Evolutionary conservation across 2,888 invertebrate genomes (phyloP), one percentile per base, ranked within the genome.

Genomic region (Idaea aversata): DNA sequence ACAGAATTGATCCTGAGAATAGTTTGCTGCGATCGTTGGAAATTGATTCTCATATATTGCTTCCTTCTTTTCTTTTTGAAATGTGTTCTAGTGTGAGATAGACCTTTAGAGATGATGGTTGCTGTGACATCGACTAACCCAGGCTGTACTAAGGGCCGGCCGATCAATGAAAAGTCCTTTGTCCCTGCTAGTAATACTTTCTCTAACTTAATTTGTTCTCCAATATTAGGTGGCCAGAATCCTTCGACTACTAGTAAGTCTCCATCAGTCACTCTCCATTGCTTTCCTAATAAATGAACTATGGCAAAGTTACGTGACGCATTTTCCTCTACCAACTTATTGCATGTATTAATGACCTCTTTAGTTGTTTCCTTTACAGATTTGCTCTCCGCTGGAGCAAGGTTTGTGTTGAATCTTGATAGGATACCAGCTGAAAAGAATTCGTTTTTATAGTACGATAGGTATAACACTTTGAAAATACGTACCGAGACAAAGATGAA

Each of bases 201-300:
- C 77, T 98, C 97, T 61, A 98, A 87, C 70, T 94, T 95, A 64
- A 98, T 94, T 86, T 95, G 89, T 80, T 98, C 98, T 0, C 97
- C 97, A 65, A 95, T 94, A 63, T 94, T 95, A 2, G 97, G 97
- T 38, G 97, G 96, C 97, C 97, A 97, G 79, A 95, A 95, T 0
- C 97, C 97, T 87, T 97, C 96, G 0, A 98, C 91, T 0, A 97
- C 93, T 36, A 98, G 93, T 4, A 98, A 90, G 87, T 98, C 98
- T n/a, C 96, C 97, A 67, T 95, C 94, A 0, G 97, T 97, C 0
- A 98, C 94, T 87, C 97, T 96, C 88, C 96, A 97, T 80, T 98
- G 98, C 86, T 96, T 97, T 13, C 97, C 97, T 68, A 95, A 93
- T 16, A 98, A 76, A 76, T 97, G 96, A 0, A 98, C 94, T 1